Percentiles rank a stretch among this genome's conserved stretches.
Evolutionary conservation across 2,888 invertebrate genomes (phyloP).

Genomic region (Nomada ferruginata): DNA sequence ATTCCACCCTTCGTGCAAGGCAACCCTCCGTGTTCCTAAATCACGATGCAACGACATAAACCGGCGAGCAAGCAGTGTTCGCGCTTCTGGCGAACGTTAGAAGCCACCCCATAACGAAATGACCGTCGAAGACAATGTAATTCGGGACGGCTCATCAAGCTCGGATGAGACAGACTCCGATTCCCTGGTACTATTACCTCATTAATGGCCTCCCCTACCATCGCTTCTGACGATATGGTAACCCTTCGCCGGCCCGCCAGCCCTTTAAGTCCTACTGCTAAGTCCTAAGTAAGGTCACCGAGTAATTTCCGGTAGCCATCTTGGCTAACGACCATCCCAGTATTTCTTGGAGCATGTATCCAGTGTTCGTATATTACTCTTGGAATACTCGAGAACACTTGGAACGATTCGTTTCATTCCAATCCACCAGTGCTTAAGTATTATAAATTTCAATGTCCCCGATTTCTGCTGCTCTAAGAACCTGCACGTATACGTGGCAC

Average conservation of each 20-base stretch:
- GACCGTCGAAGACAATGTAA: conserved; percentile 87
- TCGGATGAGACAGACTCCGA: conserved; percentile 76
- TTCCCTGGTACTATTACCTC: conserved; percentile 79
- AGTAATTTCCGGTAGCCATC: conserved; percentile 84
- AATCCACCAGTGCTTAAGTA: too few species aligned
- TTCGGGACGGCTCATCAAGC: conserved; percentile 82
- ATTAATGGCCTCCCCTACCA: conserved; percentile 77
- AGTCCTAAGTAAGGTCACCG: conserved; percentile 82
- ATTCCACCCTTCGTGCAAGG: not conserved
- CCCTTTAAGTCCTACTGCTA: conserved; percentile 66
- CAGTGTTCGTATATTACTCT: conserved; percentile 45
- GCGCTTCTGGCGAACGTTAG: conserved; percentile 40
- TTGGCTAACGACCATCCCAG: conserved; percentile 69
- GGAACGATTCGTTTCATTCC: too few species aligned
- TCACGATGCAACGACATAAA: conserved; percentile 26
- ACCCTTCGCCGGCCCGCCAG: conserved; percentile 65
- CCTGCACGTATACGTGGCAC: too few species aligned
- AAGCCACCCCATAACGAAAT: conserved; percentile 62
- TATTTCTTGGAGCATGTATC: conserved; percentile 59
- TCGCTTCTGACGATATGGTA: conserved; percentile 64
- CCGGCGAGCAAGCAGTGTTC: conserved; percentile 38
- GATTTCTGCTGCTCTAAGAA: too few species aligned
- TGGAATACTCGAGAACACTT: not conserved
- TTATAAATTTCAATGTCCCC: too few species aligned
- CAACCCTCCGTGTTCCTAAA: conserved; percentile 7